phyloP scores from a whole-genome alignment of 2,797 vertebrate species.

The Hyperoplus lanceolatus region DNA sequence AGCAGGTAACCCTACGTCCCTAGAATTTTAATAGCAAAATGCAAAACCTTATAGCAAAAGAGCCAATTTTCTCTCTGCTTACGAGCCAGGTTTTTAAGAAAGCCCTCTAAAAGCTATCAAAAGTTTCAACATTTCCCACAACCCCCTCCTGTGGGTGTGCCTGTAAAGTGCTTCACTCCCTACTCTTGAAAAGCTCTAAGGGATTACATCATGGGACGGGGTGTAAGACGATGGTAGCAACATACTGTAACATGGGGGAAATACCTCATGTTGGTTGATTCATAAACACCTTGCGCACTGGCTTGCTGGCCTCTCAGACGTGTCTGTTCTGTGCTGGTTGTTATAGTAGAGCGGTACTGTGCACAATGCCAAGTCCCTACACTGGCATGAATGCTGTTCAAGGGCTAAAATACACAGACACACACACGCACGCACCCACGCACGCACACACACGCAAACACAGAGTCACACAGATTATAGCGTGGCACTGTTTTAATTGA shows the following conservation, averaged over 20 bases:
- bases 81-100: slow-evolving; percentile 56
- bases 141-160: slow-evolving; percentile 76
- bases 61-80: slow-evolving; percentile 47
- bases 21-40: slow-evolving; percentile 54
- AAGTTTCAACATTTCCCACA: slow-evolving; percentile 78
- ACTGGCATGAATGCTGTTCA: slow-evolving; percentile 32
- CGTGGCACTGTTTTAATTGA: slow-evolving; percentile 81
- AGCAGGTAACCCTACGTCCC: slow-evolving; percentile 41
- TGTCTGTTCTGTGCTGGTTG: slow-evolving; percentile 43
- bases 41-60: slow-evolving; percentile 34
- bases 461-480: slow-evolving; percentile 59
- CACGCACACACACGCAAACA: slow-evolving; percentile 39
- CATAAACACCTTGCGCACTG: slow-evolving; percentile 74
- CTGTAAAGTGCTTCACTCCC: slow-evolving; percentile 77
- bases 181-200: slow-evolving; percentile 68
- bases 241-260: slow-evolving; percentile 79
- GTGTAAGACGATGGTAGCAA: slow-evolving; percentile 75
- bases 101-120: slow-evolving; percentile 75
- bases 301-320: slow-evolving; percentile 52
- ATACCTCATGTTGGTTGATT: slow-evolving; percentile 79
- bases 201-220: slow-evolving; percentile 79
- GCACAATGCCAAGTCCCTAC: slow-evolving; percentile 48
- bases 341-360: slow-evolving; percentile 38
- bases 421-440: slow-evolving; percentile 31
- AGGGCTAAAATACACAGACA: slow-evolving; percentile 29